phyloP scores from a whole-genome alignment of 2,888 invertebrate genomes.

The Thecophora atra region DNA sequence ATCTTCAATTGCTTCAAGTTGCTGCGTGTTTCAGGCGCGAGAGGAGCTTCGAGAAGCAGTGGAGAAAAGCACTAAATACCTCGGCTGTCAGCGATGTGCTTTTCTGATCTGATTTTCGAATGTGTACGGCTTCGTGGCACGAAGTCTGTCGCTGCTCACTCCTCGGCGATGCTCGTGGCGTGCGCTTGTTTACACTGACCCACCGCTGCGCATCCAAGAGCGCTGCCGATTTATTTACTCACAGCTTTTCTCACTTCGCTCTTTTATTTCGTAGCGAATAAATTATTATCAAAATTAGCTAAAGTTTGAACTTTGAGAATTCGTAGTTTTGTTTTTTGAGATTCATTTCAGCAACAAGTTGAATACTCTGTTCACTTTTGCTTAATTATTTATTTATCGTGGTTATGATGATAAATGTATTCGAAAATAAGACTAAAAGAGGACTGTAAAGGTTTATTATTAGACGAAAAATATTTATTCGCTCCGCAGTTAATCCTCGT shows the following conservation, averaged over 20 bases:
- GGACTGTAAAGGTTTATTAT: too few species aligned
- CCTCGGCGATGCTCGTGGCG: neutral
- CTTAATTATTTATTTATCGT: too few species aligned
- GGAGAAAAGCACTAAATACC: neutral
- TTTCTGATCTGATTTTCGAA: neutral
- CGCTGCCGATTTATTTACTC: slow-evolving; percentile 40
- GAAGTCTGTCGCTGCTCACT: neutral
- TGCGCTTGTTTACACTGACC: slow-evolving; percentile 18
- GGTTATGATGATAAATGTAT: too few species aligned
- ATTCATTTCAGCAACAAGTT: too few species aligned
- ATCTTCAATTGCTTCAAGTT: too few species aligned
- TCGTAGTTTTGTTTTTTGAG: too few species aligned
- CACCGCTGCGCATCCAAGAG: slow-evolving; percentile 24
- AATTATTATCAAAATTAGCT: slow-evolving; percentile 25
- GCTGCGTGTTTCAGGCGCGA: neutral
- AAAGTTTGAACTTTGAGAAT: neutral
- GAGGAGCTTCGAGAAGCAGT: neutral
- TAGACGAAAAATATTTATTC: too few species aligned
- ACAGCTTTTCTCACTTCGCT: slow-evolving; percentile 2
- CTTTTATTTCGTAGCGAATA: neutral
- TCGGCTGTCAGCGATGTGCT: neutral
- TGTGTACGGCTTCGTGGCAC: neutral
- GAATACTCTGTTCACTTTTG: too few species aligned
- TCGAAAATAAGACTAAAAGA: too few species aligned
- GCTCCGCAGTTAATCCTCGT: too few species aligned